Conservation (phyloP, 2,888 invertebrate species). For the Syrista parreyssii region DNA sequence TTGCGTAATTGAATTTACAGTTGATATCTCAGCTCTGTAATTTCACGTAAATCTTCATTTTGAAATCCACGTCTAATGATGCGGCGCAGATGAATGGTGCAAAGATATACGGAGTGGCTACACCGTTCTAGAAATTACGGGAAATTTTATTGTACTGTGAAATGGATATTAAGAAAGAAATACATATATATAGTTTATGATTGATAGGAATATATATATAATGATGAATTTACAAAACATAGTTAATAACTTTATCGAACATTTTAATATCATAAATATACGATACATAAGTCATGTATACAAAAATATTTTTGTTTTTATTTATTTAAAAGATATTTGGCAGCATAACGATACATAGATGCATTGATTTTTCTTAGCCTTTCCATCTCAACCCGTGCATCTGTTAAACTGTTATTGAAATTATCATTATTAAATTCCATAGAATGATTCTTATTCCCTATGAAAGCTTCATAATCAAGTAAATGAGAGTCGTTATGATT, state of each 20-base stretch:
- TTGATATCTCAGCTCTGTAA: not conserved
- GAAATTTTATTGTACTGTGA: not conserved
- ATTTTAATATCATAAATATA: not conserved
- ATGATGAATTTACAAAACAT: not conserved
- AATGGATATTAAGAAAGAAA: not conserved
- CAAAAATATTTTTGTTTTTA: not conserved
- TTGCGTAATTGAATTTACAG: not conserved
- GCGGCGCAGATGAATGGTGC: not conserved
- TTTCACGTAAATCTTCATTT: not conserved
- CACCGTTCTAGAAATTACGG: not conserved
- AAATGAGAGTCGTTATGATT: conserved; percentile 18
- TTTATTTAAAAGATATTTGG: conserved; percentile 30
- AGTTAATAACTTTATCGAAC: not conserved
- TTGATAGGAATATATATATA: not conserved
- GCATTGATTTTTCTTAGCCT: conserved; percentile 48
- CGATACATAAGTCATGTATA: not conserved
- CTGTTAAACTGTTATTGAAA: conserved; percentile 22
- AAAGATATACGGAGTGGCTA: not conserved
- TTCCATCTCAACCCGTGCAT: conserved; percentile 42
- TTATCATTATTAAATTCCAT: not conserved
- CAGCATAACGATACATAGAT: conserved; percentile 42
- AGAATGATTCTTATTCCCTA: conserved; percentile 8
- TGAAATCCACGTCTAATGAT: not conserved
- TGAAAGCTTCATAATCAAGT: conserved; percentile 32
- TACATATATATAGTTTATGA: not conserved